Base-by-base conservation (phyloP, 2,113 vertebrate species). In the Asarcornis scutulata region DNA sequence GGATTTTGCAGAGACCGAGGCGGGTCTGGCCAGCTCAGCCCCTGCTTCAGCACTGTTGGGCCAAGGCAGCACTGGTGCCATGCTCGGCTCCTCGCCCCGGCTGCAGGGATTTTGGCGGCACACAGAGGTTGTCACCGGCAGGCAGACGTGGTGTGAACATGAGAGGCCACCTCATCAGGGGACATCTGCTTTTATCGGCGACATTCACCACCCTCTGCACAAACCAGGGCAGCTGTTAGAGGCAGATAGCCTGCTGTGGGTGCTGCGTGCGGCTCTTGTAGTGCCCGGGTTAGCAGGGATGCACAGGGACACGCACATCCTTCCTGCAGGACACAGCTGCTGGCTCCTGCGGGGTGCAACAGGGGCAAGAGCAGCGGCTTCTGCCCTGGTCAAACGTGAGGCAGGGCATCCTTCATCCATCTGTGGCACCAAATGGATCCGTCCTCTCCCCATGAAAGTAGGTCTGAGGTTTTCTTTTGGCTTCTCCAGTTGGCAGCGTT, bases 71-170 rank as follows among this genome's bases (percentile, higher is more conserved):
- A 2, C 34, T 0, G 2, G 44, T 44, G 34, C 59, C 66, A 64
- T 12, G 40, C 42, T 67, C 20, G 6, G 21, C 44, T 40, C 6
- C 0, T 38, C 3, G 9, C 36, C n/a, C 1, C 25, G 3, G 29
- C 1, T 1, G 4, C 32, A 29, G 59, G 67, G 53, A n/a, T 75
- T 89, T 74, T n/a, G 87, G 16, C 55, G 12, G 0, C 22, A 7
- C 12, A 0, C 0, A 2, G n/a, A 31, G 53, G 32, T 22, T 68
- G 58, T 58, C 48, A 38, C 7, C 26, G 20, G 1, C 27, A 62
- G 63, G 34, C 48, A 36, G 38, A 40, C 1, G 1, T 36, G 3
- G 0, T 0, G 0, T 50, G 56, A 18, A 10, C 76, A 59, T 25
- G 5, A 36, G 75, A 87, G 67, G 74, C 29, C 1, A 0, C 75